phyloP scores from a whole-genome alignment of 2,797 vertebrate genomes.

The Labeo calbasu region DNA sequence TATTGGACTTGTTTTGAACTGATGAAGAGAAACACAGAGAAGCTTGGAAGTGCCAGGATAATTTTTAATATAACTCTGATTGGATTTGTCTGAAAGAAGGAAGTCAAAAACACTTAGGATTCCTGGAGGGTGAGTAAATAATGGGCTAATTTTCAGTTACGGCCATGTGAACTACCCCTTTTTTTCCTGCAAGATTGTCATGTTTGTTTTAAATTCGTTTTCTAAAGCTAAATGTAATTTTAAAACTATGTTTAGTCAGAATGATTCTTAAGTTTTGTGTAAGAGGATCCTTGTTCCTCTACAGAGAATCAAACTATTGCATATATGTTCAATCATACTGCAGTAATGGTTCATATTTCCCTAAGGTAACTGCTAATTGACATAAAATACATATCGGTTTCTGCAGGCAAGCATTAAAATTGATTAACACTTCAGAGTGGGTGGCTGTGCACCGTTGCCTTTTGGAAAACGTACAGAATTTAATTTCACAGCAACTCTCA shows the following conservation, averaged over 20 bases:
- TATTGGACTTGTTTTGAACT: no score
- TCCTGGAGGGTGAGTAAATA: no score
- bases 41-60: no score
- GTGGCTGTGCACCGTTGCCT: constrained; percentile 26
- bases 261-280: background rate
- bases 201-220: background rate
- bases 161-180: no score
- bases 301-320: background rate
- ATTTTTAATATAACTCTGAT: no score
- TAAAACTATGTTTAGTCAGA: background rate
- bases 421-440: constrained; percentile 23
- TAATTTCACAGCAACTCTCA: constrained; percentile 7
- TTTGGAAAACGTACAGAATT: background rate
- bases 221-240: constrained; percentile 1
- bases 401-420: constrained; percentile 16
- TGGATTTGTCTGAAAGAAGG: no score
- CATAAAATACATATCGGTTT: constrained; percentile 17
- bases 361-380: constrained; percentile 21
- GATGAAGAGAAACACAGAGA: no score
- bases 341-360: constrained; percentile 2
- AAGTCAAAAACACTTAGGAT: no score
- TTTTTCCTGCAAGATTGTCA: background rate
- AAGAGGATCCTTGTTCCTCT: background rate
- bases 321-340: background rate
- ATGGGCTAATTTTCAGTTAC: no score